phyloP scores from a whole-genome alignment of 2,797 vertebrate species.

The Spinibarbus caldwelli region DNA sequence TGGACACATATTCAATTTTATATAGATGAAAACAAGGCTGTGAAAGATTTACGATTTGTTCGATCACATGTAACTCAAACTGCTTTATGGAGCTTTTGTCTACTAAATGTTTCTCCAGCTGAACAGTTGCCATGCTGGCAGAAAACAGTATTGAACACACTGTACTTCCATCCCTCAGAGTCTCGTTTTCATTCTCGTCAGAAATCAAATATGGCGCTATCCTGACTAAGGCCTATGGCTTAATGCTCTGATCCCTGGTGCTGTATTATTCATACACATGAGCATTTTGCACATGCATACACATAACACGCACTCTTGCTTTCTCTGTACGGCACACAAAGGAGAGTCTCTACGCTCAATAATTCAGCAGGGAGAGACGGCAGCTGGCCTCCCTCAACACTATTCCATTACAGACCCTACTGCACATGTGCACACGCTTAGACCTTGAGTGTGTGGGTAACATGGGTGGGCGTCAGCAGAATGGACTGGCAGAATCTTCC shows the following conservation, averaged over 20 bases:
- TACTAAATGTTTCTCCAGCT: neutral
- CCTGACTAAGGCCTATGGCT: conserved; percentile 6
- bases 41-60: neutral
- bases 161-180: neutral
- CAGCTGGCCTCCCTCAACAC: conserved; percentile 62
- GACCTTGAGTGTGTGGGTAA: neutral
- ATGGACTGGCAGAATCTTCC: neutral
- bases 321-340: conserved; percentile 39
- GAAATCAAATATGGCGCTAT: neutral
- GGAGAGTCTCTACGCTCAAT: conserved; percentile 68
- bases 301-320: conserved; percentile 6
- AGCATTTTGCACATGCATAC: conserved; percentile 32
- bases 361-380: conserved; percentile 69
- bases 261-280: conserved; percentile 54
- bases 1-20: too few relatives aligned
- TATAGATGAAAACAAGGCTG: neutral
- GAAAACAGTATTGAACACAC: neutral
- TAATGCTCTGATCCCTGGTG: conserved; percentile 19
- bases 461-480: conserved; percentile 1
- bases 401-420: conserved; percentile 21
- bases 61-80: neutral
- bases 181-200: neutral
- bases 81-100: neutral
- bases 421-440: neutral
- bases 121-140: neutral